A percentile compares a stretch with the other conserved stretches of the same genome.
These are phyloP conservation scores for Nothobranchius furzeri DNA, from an alignment of 2,113 vertebrate genomes.

Conservation along the genomic window DNA sequence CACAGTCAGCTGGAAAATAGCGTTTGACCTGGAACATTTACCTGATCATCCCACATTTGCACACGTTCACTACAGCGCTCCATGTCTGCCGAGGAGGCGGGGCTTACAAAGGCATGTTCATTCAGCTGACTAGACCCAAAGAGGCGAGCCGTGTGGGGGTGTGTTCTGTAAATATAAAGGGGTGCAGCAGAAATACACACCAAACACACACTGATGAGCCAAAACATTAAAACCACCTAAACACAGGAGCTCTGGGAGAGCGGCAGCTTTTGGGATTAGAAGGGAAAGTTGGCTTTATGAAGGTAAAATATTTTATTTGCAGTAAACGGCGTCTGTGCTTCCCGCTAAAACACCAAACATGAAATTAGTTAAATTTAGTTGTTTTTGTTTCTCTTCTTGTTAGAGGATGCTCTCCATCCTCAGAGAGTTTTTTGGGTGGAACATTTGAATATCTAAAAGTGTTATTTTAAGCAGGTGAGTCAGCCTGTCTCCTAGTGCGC, in stretches of 20 bases:
- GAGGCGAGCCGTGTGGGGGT: slow-evolving; percentile 38
- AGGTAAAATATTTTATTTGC: too few species aligned
- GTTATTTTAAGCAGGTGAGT: too few species aligned
- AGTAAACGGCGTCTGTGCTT: too few species aligned
- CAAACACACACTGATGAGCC: not conserved
- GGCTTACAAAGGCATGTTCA: not conserved
- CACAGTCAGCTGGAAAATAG: slow-evolving; percentile 70
- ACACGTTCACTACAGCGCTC: slow-evolving; percentile 33
- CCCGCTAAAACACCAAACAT: too few species aligned
- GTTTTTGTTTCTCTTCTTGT: too few species aligned
- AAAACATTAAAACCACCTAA: not conserved
- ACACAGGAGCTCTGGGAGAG: not conserved
- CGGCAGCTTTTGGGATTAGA: too few species aligned
- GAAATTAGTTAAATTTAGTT: too few species aligned
- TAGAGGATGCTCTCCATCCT: too few species aligned
- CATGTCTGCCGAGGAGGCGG: slow-evolving; percentile 27
- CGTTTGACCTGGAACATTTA: slow-evolving; percentile 51
- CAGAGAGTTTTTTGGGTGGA: too few species aligned
- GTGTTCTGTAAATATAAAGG: slow-evolving; percentile 52
- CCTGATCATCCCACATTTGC: slow-evolving; percentile 2
- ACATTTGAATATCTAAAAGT: too few species aligned
- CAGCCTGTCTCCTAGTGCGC: too few species aligned
- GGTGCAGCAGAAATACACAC: not conserved
- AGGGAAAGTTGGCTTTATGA: too few species aligned
- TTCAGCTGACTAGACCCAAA: slow-evolving; percentile 24